Conservation (phyloP, 2,113 vertebrate genomes). For the Hydropotes inermis region DNA sequence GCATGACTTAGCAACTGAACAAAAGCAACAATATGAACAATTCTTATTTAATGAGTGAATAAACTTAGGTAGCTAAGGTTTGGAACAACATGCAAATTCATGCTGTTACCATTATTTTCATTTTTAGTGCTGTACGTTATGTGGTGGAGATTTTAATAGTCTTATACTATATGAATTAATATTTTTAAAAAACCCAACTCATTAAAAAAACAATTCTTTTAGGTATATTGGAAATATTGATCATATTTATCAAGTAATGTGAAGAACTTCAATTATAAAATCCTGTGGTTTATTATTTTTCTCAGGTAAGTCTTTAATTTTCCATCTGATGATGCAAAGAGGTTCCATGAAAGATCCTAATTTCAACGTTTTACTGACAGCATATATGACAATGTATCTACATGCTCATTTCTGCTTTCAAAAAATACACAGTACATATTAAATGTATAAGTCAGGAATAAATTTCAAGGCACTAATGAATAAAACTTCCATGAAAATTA, state of each 20-base stretch:
- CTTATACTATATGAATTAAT: neutral
- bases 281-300: neutral
- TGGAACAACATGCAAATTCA: neutral
- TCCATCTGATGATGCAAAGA: neutral
- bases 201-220: neutral
- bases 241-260: neutral
- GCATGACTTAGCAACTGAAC: neutral
- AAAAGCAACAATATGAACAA: neutral
- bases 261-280: neutral
- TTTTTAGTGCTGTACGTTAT: neutral
- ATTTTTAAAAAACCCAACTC: neutral
- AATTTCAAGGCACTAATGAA: neutral
- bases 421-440: neutral
- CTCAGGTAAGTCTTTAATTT: neutral
- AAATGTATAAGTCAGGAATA: neutral
- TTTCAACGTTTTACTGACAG: neutral
- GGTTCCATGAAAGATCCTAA: neutral
- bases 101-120: neutral
- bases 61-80: neutral
- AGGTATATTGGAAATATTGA: neutral
- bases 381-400: neutral
- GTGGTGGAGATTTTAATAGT: neutral
- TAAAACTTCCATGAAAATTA: neutral
- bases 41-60: neutral
- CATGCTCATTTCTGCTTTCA: neutral